Evolutionary conservation across 2,797 vertebrate genomes (phyloP), one percentile per base, ranked within the genome.

Genomic region (Eospalax fontanierii): DNA sequence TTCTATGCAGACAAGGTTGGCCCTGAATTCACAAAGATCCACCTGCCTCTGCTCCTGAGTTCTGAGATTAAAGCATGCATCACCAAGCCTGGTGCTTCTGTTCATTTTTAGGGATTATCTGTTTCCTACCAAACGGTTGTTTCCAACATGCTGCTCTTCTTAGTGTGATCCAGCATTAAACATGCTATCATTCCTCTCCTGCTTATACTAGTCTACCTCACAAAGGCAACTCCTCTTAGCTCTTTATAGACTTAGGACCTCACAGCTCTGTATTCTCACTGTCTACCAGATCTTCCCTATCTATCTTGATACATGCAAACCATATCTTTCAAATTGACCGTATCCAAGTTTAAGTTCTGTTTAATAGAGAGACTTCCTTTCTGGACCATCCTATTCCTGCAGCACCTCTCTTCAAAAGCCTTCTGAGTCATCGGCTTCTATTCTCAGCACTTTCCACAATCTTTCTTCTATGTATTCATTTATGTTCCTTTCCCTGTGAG

Each of bases 241-340:
- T 57, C 22, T 80, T 63, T 46, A 61, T 7, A 73, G 28, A 61
- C 12, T 79, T 43, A 15, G 7, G 35, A 71, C 0, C 14, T 89
- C 61, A 33, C 6, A 12, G 18, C 8, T 86, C 75, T n/a, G 43
- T 85, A 12, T 85, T 65, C 38, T 71, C 82, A 54, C 3, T 54
- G 63, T 43, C 1, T 75, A 0, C 88, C 28, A 38, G 35, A 46
- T 88, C 24, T 26, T 81, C 28, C 61, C 15, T 46, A 38, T 12
- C 14, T 43, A 57, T 12, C 3, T 50, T 71, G 59, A 54, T 86
- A 33, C 89, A 68, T 28, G 22, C 10, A 78, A 28, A 4, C 8
- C 21, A 87, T 8, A 28, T 75, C 88, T 91, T 95, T 83, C 30
- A 35, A 83, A 78, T 12, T n/a, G 66, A 59, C 78, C 30, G n/a